These are phyloP conservation scores for Erebia palarica DNA, from an alignment of 2,888 invertebrate species.

Conservation along the genomic window DNA sequence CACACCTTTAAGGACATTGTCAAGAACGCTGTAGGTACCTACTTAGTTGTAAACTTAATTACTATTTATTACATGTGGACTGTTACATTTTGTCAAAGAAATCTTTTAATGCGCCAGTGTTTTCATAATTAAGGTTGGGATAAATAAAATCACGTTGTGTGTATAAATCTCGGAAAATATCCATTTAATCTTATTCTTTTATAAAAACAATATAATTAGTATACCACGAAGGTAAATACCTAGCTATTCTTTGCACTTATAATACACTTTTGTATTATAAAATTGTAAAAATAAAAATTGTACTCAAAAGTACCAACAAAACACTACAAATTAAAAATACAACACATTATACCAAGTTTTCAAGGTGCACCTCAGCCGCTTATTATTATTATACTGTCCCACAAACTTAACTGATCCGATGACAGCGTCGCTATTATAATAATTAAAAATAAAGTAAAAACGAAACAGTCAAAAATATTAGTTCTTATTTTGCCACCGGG, in stretches of 20 bases:
- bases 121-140: not conserved
- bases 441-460: too few relatives aligned
- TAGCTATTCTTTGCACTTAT: conserved; percentile 49
- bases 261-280: conserved; percentile 3
- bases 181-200: conserved; percentile 28
- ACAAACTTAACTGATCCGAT: too few relatives aligned
- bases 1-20: too few relatives aligned
- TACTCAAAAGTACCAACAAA: conserved; percentile 22
- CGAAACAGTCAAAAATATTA: too few relatives aligned
- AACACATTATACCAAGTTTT: too few relatives aligned
- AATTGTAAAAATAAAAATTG: conserved; percentile 20
- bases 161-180: conserved; percentile 25
- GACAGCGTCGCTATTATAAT: too few relatives aligned
- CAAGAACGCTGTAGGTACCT: too few relatives aligned
- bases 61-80: not conserved
- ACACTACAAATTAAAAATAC: not conserved
- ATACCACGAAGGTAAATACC: conserved; percentile 66
- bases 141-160: not conserved
- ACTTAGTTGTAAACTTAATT: too few relatives aligned
- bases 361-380: too few relatives aligned
- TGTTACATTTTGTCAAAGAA: not conserved
- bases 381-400: too few relatives aligned
- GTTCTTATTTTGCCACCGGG: too few relatives aligned
- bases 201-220: conserved; percentile 41
- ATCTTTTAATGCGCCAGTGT: not conserved